Base-by-base conservation (phyloP, 2,113 vertebrate species). In the Amphilophus citrinellus region DNA sequence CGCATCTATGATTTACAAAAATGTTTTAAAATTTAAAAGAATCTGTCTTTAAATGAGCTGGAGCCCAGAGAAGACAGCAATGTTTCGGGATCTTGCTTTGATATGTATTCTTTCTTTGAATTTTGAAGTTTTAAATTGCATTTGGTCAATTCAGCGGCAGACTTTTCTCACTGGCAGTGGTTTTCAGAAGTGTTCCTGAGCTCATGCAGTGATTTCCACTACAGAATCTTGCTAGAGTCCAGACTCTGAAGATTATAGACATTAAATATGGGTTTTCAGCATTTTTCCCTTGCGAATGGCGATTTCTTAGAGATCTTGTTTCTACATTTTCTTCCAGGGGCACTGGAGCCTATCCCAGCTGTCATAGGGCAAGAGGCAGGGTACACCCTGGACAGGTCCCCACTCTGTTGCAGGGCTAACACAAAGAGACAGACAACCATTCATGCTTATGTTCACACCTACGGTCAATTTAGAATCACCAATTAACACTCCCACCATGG, bases 51-150 rank as follows among this genome's bases (percentile, higher is more conserved):
- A 47, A 71, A 44, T 71, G 24, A 71, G 42, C 15, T 20, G 24
- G 9, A 50, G 24, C 24, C 30, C 24, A 71, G 5, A 71, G 66
- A 30, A 71, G 24, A 15, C 9, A 18, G 18, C 50, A 17, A 20
- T 30, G 18, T 50, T 50, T 71, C 11, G 18, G 66, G 15, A 71
- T 71, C 66, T 50, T 50, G 53, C 53, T 50, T 30, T 50, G 5
- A 50, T 30, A 50, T 50, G 50, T 7, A 47, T 47, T 30, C 14
- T 56, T 14, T 6, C 13, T 63, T 42, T 42, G 39, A 42, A 42
- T 42, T 42, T 42, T 71, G 42, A 71, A 44, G 66, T 50, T 71
- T 71, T 50, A 71, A 71, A 71, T 71, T 71, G 66, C 24, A 50
- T 50, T 30, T 71, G 24, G 42, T 71, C 15, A 30, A 30, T 71